These are phyloP conservation scores for Otolemur garnettii DNA, from an alignment of 2,113 vertebrate genomes.

Conservation along the genomic window DNA sequence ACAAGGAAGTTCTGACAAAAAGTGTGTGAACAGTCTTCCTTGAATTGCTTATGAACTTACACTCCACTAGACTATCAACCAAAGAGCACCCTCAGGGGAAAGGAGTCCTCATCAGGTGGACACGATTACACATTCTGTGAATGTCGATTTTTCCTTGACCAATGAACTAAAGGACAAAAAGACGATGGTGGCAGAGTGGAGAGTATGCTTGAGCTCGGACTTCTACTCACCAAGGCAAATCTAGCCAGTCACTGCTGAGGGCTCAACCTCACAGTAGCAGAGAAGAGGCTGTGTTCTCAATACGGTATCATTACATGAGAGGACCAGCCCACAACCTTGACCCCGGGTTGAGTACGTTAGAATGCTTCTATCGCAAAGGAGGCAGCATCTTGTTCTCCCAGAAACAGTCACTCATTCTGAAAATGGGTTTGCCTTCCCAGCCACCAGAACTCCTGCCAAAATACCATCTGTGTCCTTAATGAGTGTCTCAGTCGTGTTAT, in stretches of 20 bases:
- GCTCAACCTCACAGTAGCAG: neutral
- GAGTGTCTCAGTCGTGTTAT: neutral
- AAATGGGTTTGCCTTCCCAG: neutral
- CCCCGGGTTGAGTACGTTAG: neutral
- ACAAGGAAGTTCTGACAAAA: neutral
- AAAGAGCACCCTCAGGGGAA: neutral
- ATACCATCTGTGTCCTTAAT: neutral
- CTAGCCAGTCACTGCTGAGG: neutral
- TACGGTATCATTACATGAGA: neutral
- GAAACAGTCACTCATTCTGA: neutral
- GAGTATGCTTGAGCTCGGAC: neutral
- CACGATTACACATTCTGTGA: neutral
- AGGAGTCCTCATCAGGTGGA: neutral
- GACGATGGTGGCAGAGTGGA: neutral
- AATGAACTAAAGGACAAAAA: neutral
- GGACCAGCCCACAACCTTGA: neutral
- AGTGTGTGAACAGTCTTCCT: neutral
- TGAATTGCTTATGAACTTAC: neutral
- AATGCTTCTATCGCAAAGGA: neutral
- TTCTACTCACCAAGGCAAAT: neutral
- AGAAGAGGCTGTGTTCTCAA: neutral
- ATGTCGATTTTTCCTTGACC: neutral
- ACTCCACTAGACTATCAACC: neutral
- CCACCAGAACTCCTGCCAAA: neutral
- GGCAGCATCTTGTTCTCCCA: neutral